Conservation (phyloP, 2,113 vertebrate species). For the Leptobrachium leishanense region DNA sequence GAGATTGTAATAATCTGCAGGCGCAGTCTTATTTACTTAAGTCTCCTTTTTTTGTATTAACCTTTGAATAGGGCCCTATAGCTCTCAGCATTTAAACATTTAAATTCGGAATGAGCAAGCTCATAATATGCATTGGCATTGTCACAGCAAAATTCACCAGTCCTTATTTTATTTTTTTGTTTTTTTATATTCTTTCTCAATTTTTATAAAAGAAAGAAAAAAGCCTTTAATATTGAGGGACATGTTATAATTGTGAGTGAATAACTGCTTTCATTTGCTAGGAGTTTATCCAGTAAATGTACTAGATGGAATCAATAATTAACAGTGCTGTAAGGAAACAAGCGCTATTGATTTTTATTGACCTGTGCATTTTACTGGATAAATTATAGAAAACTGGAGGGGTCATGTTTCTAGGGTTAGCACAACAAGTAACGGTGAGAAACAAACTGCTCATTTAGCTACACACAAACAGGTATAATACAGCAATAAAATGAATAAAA, state of each 20-base stretch:
- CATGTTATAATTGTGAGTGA: neutral
- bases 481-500: no score
- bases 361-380: slow-evolving; percentile 16
- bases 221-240: neutral
- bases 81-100: no score
- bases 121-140: no score
- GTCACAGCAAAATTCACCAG: no score
- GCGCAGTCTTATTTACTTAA: no score
- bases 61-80: no score
- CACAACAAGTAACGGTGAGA: neutral
- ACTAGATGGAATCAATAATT: slow-evolving; percentile 40
- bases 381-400: neutral
- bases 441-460: neutral
- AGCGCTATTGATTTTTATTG: slow-evolving; percentile 5
- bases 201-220: neutral
- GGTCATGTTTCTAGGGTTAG: neutral
- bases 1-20: no score
- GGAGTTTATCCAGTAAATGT: slow-evolving; percentile 3
- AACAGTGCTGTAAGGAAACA: slow-evolving; percentile 12
- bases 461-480: no score
- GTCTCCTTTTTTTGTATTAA: no score
- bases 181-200: no score
- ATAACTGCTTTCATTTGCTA: slow-evolving; percentile 10
- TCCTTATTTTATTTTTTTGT: no score
- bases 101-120: no score